Evolutionary conservation across 2,797 vertebrate species (phyloP), one percentile per base, ranked within the genome.

Genomic region (Hirundo rustica): DNA sequence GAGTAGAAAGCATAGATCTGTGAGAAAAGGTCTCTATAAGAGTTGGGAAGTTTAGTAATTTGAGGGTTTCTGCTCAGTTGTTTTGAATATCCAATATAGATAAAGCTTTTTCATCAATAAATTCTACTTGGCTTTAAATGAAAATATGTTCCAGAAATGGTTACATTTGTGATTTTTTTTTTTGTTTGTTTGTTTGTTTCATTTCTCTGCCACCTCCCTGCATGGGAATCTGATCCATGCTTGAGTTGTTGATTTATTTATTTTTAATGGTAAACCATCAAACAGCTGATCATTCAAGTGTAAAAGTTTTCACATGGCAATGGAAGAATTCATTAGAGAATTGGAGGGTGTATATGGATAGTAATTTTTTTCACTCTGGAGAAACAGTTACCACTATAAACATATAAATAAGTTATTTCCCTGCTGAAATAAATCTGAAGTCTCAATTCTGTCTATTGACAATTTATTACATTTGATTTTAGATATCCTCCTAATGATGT

Each of bases 221-320:
- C 93, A 77, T 40, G 81, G 50, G 53, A 84, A 66, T 93, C 48
- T 93, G 76, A 82, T 60, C 22, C 38, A 13, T 88, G 74, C 93
- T 97, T 96, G 82, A 94, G 83, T 93, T 94, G 55, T 96, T 77
- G 73, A 96, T 96, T 96, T 97, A 22, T 83, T 89, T 51, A 17
- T 26, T 51, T 96, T 96, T 96, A 48, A 88, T 90, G n/a, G 54
- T 21, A 86, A 90, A 12, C 53, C 61, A 86, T 95, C 87, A 94
- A 87, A 22, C 70, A 85, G 88, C 91, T 92, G 92, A 82, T 96
- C 95, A 97, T 95, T 97, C 85, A 96, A 96, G 86, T 86, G 32
- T 67, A 53, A 93, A 85, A 60, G 89, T 96, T 72, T 81, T 96
- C 64, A 77, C 70, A 84, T 78, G 77, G 25, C 68, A 72, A 29